Conservation (phyloP, 2,797 vertebrate genomes). For the Takifugu ocellatus region DNA sequence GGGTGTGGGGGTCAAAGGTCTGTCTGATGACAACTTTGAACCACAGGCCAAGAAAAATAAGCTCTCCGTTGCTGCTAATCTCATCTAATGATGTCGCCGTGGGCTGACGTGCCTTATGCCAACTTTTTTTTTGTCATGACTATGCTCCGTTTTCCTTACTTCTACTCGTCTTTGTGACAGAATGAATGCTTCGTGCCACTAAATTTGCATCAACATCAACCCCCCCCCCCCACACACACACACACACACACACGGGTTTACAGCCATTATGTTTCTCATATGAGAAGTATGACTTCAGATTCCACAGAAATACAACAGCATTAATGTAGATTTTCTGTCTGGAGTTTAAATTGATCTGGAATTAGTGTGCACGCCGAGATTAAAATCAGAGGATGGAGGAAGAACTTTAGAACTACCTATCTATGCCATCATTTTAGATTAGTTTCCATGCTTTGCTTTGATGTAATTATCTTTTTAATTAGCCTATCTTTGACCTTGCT, state of each 20-base stretch:
- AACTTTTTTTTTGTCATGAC: slow-evolving; percentile 19
- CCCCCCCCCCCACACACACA: neutral
- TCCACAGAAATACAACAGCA: slow-evolving; percentile 6
- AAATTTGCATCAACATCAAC: slow-evolving; percentile 3
- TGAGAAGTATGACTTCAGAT: slow-evolving; percentile 1
- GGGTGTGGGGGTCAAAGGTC: slow-evolving; percentile 29
- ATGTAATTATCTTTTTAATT: slow-evolving; percentile 59
- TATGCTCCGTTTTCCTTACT: slow-evolving; percentile 2
- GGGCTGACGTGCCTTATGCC: slow-evolving; percentile 26
- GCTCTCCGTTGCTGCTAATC: slow-evolving; percentile 44
- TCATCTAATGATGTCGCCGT: slow-evolving; percentile 46
- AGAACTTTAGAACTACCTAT: slow-evolving; percentile 28
- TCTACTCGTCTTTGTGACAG: slow-evolving; percentile 8
- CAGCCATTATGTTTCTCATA: slow-evolving; percentile 6
- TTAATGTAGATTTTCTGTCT: neutral
- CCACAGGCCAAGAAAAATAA: slow-evolving; percentile 39
- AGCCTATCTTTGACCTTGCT: slow-evolving; percentile 55
- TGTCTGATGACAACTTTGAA: slow-evolving; percentile 40
- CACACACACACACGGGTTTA: slow-evolving; percentile 17
- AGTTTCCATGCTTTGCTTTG: slow-evolving; percentile 16
- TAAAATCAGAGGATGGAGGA: slow-evolving; percentile 31
- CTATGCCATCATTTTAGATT: slow-evolving; percentile 27
- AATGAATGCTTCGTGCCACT: slow-evolving; percentile 26
- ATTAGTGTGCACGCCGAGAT: slow-evolving; percentile 19
- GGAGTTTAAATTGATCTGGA: slow-evolving; percentile 12